Percentiles rank a stretch among this genome's conserved stretches.
These are phyloP conservation scores for Eubucco bourcierii DNA, from an alignment of 2,113 vertebrate genomes.

Conservation along the genomic window DNA sequence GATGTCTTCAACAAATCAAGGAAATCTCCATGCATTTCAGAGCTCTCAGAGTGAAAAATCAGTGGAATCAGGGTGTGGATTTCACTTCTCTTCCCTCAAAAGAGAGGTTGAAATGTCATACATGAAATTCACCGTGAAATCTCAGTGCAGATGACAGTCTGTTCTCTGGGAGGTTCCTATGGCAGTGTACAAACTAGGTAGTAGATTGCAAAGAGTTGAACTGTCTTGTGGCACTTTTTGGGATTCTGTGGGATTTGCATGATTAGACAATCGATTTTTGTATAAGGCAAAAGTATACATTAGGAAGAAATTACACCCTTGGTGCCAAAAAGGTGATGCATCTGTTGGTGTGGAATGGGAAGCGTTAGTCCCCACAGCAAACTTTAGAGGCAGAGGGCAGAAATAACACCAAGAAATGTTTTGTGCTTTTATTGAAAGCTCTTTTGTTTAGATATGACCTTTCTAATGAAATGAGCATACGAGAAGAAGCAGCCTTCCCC, in stretches of 20 bases:
- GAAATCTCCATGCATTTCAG: conserved; percentile 51
- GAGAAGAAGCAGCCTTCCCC: conserved; percentile 51
- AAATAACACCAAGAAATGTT: conserved; percentile 1
- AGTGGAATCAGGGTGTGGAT: conserved; percentile 3
- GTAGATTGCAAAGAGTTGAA: conserved; percentile 25
- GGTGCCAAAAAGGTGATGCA: conserved; percentile 56
- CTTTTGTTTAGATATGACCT: conserved; percentile 12
- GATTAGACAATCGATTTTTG: conserved; percentile 68
- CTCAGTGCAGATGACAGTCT: not conserved
- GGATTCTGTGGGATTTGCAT: conserved; percentile 65
- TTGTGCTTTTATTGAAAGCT: conserved; percentile 23
- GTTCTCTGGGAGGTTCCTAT: not conserved
- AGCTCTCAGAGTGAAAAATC: conserved; percentile 36
- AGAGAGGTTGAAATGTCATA: not conserved
- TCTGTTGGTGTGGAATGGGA: conserved; percentile 42
- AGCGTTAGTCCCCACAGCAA: conserved; percentile 22
- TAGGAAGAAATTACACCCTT: conserved; percentile 44
- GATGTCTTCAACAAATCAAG: conserved; percentile 44
- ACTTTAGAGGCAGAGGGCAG: conserved; percentile 26
- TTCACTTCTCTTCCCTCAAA: not conserved
- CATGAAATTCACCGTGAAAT: not conserved
- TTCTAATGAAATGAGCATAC: not conserved
- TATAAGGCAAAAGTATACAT: conserved; percentile 11
- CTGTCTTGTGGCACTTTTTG: conserved; percentile 47
- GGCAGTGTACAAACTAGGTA: not conserved